Evolutionary conservation across 2,888 invertebrate genomes (phyloP).

Genomic region (Dryobota labecula): DNA sequence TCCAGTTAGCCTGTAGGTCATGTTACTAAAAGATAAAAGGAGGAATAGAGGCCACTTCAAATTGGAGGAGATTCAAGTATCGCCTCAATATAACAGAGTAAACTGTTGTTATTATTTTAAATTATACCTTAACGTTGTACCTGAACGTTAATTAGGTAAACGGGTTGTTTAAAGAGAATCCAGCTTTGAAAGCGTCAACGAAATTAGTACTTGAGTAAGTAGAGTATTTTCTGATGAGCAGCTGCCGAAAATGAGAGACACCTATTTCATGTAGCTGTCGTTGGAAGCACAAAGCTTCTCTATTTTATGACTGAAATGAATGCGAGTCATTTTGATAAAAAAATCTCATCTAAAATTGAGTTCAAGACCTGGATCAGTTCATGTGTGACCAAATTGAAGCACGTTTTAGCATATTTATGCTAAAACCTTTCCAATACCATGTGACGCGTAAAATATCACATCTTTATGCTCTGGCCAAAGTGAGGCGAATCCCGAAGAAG

Average conservation of each 20-base stretch:
- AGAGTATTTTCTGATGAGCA: conserved; percentile 48
- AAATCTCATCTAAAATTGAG: conserved; percentile 9
- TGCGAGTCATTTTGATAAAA: background rate
- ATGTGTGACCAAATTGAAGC: conserved; percentile 37
- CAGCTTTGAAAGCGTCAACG: conserved; percentile 36
- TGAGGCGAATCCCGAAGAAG: background rate
- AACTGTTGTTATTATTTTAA: conserved; percentile 45
- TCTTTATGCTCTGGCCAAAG: background rate
- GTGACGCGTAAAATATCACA: background rate
- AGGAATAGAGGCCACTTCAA: conserved; percentile 57
- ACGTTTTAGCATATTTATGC: conserved; percentile 32
- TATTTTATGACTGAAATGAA: background rate
- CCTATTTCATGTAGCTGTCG: background rate
- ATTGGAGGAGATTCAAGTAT: conserved; percentile 62
- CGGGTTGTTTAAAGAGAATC: conserved; percentile 49
- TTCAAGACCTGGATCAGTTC: conserved; percentile 25
- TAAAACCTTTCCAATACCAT: conserved; percentile 11
- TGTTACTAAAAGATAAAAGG: conserved; percentile 75
- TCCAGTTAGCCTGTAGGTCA: conserved; percentile 82
- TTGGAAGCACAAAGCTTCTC: background rate
- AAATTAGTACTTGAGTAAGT: conserved; percentile 48
- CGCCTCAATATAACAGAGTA: conserved; percentile 30
- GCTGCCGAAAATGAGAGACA: conserved; percentile 15
- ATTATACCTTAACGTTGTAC: conserved; percentile 32
- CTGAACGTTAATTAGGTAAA: conserved; percentile 49